Percentiles rank a stretch among this genome's conserved stretches.
These are phyloP conservation scores for Peromyscus attwateri DNA, from an alignment of 2,797 vertebrate genomes.

Conservation along the genomic window DNA sequence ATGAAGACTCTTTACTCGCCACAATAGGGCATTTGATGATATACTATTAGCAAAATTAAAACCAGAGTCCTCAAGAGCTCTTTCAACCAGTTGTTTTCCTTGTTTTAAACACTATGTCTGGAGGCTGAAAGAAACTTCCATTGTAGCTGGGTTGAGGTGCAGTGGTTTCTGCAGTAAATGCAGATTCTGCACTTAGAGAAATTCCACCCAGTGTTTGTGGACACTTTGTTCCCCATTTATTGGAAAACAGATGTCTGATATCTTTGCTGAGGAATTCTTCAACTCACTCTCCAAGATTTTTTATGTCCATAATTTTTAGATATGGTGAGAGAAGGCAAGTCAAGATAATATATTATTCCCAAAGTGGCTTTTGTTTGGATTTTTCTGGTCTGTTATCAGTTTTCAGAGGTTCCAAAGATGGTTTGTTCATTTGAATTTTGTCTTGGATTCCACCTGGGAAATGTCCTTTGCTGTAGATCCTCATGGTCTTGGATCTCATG, in stretches of 20 bases:
- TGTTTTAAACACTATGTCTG: conserved; percentile 90
- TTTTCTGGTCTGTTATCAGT: conserved; percentile 86
- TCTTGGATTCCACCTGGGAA: conserved; percentile 84
- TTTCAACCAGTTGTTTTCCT: conserved; percentile 95
- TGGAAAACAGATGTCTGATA: conserved; percentile 95
- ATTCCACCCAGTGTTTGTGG: conserved; percentile 89
- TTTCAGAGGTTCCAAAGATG: conserved; percentile 84
- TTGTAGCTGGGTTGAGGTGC: conserved; percentile 78
- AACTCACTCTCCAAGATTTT: conserved; percentile 93
- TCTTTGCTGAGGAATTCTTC: conserved; percentile 99
- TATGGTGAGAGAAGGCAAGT: conserved; percentile 92
- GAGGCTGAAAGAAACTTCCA: conserved; percentile 88
- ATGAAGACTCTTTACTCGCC: conserved; percentile 97
- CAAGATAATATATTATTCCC: conserved; percentile 95
- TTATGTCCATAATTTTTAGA: conserved; percentile 92
- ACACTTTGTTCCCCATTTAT: conserved; percentile 95
- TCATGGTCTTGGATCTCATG: conserved; percentile 83
- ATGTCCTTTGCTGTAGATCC: conserved; percentile 79
- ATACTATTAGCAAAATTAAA: conserved; percentile 93
- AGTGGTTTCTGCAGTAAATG: conserved; percentile 87
- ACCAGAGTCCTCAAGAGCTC: conserved; percentile 95
- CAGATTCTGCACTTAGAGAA: conserved; percentile 93
- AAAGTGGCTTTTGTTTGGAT: conserved; percentile 91
- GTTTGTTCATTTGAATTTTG: conserved; percentile 86
- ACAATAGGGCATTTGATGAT: conserved; percentile 94